A percentile compares a stretch with the other conserved stretches of the same genome.
These are phyloP conservation scores for Centroberyx gerrardi DNA, from an alignment of 2,797 vertebrate species.

Conservation along the genomic window DNA sequence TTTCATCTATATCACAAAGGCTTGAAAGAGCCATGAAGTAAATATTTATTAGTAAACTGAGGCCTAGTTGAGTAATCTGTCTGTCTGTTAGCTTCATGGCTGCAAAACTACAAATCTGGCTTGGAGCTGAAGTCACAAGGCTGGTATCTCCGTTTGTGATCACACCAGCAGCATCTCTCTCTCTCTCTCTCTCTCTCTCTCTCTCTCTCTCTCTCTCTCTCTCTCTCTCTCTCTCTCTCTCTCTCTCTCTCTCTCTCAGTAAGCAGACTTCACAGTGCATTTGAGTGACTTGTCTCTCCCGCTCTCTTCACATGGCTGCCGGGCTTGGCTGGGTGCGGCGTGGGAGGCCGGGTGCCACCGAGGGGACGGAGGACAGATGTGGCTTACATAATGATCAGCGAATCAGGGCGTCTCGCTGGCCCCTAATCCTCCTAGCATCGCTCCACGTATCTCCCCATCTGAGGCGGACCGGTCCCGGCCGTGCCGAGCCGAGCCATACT, in stretches of 20 bases:
- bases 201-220: no score
- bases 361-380: not conserved
- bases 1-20: no score
- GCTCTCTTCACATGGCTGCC: not conserved
- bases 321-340: not conserved
- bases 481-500: not conserved
- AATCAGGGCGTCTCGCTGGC: not conserved
- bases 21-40: no score
- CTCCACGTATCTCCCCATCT: not conserved
- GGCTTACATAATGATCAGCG: slow-evolving; percentile 1
- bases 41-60: no score
- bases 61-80: no score
- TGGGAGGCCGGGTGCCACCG: not conserved
- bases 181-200: not conserved
- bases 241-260: slow-evolving; percentile 11
- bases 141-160: no score
- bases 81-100: no score
- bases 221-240: no score
- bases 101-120: no score
- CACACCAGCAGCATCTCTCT: not conserved
- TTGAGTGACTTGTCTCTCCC: slow-evolving; percentile 5
- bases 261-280: slow-evolving; percentile 15
- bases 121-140: no score
- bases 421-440: not conserved
- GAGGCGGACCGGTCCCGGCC: not conserved